phyloP scores from a whole-genome alignment of 2,888 invertebrate species.

The Digitonthophagus gazella region DNA sequence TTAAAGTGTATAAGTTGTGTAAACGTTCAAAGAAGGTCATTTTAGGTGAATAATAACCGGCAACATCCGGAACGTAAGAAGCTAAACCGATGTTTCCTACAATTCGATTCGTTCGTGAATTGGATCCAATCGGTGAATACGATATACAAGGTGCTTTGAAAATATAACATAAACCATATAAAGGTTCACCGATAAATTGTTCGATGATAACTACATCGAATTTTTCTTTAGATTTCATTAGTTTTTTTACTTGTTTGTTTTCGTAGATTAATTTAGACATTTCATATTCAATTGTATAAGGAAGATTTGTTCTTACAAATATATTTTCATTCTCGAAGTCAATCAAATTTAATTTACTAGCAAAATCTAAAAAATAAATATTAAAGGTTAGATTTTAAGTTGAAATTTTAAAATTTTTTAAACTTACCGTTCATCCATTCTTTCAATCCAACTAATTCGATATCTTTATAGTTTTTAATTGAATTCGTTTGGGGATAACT shows the following conservation, averaged over 20 bases:
- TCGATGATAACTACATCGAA: constrained; percentile 49
- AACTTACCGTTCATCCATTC: constrained; percentile 10
- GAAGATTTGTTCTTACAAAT: neutral
- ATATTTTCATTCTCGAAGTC: neutral
- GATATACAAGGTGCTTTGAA: constrained; percentile 42
- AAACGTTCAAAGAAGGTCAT: constrained; percentile 57
- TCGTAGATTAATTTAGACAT: constrained; percentile 42
- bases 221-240: constrained; percentile 40
- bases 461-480: constrained; percentile 46
- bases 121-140: constrained; percentile 48
- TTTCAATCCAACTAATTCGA: constrained; percentile 32
- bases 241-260: constrained; percentile 45
- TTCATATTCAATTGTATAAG: neutral
- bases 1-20: constrained; percentile 50
- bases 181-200: constrained; percentile 52
- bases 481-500: constrained; percentile 41
- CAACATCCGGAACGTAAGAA: constrained; percentile 53
- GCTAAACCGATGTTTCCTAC: constrained; percentile 52
- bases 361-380: neutral
- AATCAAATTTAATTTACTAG: neutral
- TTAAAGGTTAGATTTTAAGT: too few species aligned
- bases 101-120: constrained; percentile 47
- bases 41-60: constrained; percentile 46
- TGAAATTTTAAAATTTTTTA: too few species aligned
- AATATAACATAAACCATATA: constrained; percentile 43